Percentiles rank a stretch among this genome's conserved stretches.
Conservation (phyloP, 2,888 invertebrate genomes). For the Synergus umbraculus region DNA sequence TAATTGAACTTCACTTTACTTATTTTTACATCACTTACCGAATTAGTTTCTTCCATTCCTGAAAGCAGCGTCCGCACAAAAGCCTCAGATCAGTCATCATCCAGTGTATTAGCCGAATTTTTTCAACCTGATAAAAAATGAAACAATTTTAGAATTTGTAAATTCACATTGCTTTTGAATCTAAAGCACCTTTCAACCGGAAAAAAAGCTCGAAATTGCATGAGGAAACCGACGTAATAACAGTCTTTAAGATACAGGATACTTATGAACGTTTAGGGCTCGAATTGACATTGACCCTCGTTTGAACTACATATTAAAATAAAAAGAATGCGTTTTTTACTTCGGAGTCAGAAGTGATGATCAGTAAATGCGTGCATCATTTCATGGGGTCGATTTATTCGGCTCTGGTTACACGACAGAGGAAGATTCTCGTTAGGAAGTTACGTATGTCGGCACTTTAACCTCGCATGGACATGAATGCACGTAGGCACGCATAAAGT, state of each 20-base stretch:
- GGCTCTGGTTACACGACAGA: constrained; percentile 33
- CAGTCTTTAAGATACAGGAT: not conserved
- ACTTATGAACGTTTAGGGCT: not conserved
- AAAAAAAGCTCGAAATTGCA: too few relatives aligned
- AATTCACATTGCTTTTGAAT: too few relatives aligned
- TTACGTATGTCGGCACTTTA: constrained; percentile 40
- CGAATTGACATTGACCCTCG: constrained; percentile 45
- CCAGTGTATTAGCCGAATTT: not conserved
- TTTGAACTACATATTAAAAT: constrained; percentile 23
- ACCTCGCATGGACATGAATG: constrained; percentile 9
- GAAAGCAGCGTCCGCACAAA: not conserved
- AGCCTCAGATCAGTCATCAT: not conserved
- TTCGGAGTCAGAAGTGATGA: constrained; percentile 26
- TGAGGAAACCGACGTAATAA: not conserved
- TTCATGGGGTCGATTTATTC: constrained; percentile 37
- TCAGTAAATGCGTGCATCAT: constrained; percentile 34
- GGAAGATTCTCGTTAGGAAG: constrained; percentile 42
- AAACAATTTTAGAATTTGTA: too few relatives aligned
- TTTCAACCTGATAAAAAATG: too few relatives aligned
- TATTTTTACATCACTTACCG: constrained; percentile 28
- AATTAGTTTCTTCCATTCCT: constrained; percentile 32
- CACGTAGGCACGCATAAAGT: constrained; percentile 10
- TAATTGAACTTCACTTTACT: constrained; percentile 16
- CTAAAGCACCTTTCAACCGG: too few relatives aligned
- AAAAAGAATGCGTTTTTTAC: constrained; percentile 39